Evolutionary conservation across 2,888 invertebrate genomes (phyloP).

Genomic region (Ormyrus nitidulus): DNA sequence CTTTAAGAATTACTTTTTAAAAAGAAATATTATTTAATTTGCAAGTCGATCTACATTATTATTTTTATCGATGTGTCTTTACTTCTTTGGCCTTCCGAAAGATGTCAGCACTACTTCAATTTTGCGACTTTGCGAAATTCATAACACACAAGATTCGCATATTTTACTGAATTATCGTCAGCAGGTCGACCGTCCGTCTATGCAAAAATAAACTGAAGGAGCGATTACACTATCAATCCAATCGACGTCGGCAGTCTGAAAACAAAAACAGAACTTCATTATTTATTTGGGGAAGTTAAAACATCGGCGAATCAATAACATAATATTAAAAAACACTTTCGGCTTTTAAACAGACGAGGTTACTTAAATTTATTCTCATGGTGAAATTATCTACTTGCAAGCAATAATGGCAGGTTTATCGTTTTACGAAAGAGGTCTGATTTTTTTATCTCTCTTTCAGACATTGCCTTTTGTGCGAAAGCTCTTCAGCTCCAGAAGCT

Average conservation of each 20-base stretch:
- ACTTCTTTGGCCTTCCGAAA: no score
- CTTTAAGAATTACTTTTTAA: no score
- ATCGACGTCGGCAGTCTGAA: neutral
- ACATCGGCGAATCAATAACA: constrained; percentile 1
- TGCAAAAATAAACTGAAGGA: neutral
- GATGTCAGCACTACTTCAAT: no score
- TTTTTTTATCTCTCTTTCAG: neutral
- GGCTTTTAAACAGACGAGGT: constrained; percentile 38
- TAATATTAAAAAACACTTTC: constrained; percentile 17
- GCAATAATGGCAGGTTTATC: constrained; percentile 25
- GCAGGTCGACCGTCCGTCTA: no score
- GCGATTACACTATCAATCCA: constrained; percentile 15
- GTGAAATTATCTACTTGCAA: constrained; percentile 42
- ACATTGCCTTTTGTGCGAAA: neutral
- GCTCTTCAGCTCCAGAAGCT: neutral
- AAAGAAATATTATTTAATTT: no score
- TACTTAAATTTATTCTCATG: constrained; percentile 33
- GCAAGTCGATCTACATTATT: no score
- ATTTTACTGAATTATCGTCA: no score
- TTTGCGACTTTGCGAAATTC: no score
- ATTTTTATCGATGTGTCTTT: no score
- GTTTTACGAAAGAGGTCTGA: neutral
- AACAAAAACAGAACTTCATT: no score
- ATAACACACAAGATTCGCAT: no score
- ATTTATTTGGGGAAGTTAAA: no score